Percentiles rank a stretch among this genome's conserved stretches.
phyloP scores from a whole-genome alignment of 2,888 invertebrate species.

The Mechanitis mazaeus region DNA sequence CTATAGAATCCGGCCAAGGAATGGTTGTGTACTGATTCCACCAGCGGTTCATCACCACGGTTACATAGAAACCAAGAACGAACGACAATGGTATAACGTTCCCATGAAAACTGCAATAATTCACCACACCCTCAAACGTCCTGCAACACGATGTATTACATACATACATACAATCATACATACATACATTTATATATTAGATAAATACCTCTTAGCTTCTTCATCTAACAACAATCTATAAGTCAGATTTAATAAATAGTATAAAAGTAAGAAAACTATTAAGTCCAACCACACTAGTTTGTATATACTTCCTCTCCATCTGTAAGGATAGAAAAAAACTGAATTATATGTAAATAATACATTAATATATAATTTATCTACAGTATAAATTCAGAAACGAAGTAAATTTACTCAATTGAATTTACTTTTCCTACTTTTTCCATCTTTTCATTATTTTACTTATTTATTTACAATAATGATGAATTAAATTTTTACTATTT shows the following conservation, averaged over 20 bases:
- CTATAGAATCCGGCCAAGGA: slow-evolving; percentile 91
- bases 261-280: slow-evolving; percentile 84
- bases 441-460: no score
- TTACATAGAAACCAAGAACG: slow-evolving; percentile 95
- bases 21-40: slow-evolving; percentile 90
- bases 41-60: slow-evolving; percentile 95
- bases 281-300: slow-evolving; percentile 95
- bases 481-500: no score
- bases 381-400: no score
- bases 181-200: background rate
- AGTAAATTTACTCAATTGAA: no score
- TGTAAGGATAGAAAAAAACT: slow-evolving; percentile 62
- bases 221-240: slow-evolving; percentile 84
- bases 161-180: slow-evolving; percentile 16
- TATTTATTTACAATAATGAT: no score
- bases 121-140: slow-evolving; percentile 87
- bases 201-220: slow-evolving; percentile 81
- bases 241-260: slow-evolving; percentile 85
- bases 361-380: no score
- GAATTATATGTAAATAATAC: background rate
- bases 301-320: slow-evolving; percentile 97
- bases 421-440: no score
- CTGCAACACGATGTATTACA: slow-evolving; percentile 55
- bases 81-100: slow-evolving; percentile 94
- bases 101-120: slow-evolving; percentile 90